Evolutionary conservation across 2,888 invertebrate genomes (phyloP).

Genomic region (Idaea dimidiata): DNA sequence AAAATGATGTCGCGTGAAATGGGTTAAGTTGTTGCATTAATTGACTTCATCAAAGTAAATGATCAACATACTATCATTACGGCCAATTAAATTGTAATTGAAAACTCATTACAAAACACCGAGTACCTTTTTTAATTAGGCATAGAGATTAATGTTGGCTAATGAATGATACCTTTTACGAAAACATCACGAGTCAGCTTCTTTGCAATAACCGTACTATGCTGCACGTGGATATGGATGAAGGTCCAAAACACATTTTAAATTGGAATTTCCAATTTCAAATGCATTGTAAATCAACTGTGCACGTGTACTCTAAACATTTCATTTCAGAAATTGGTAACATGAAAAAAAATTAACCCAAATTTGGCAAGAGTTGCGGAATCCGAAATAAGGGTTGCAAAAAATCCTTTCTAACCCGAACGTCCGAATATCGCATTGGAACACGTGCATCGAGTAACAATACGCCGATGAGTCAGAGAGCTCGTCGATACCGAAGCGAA

Average conservation of each 20-base stretch:
- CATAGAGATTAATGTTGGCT: conserved; percentile 40
- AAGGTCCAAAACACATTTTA: conserved; percentile 24
- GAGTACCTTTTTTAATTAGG: conserved; percentile 51
- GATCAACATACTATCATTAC: conserved; percentile 39
- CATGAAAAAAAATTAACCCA: conserved; percentile 66
- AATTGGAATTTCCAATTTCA: conserved; percentile 22
- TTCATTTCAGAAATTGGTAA: conserved; percentile 48
- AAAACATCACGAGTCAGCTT: conserved; percentile 34
- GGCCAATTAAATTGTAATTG: conserved; percentile 58
- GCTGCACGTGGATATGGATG: conserved; percentile 37
- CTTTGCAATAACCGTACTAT: conserved; percentile 21
- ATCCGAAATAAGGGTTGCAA: conserved; percentile 78
- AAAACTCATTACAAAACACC: conserved; percentile 52
- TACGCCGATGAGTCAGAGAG: conserved; percentile 72
- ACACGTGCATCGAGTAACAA: conserved; percentile 76
- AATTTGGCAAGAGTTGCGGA: conserved; percentile 80
- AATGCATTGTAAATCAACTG: conserved; percentile 32
- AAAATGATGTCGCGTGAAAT: conserved; percentile 42
- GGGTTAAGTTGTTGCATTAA: conserved; percentile 42
- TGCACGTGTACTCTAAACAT: conserved; percentile 48
- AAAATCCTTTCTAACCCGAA: conserved; percentile 77
- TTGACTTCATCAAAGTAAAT: conserved; percentile 46
- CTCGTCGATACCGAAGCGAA: conserved; percentile 60
- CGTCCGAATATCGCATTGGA: conserved; percentile 54
- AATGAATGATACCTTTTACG: conserved; percentile 35